These are phyloP conservation scores for Aleiodes testaceus DNA, from an alignment of 2,888 invertebrate genomes.

Conservation along the genomic window DNA sequence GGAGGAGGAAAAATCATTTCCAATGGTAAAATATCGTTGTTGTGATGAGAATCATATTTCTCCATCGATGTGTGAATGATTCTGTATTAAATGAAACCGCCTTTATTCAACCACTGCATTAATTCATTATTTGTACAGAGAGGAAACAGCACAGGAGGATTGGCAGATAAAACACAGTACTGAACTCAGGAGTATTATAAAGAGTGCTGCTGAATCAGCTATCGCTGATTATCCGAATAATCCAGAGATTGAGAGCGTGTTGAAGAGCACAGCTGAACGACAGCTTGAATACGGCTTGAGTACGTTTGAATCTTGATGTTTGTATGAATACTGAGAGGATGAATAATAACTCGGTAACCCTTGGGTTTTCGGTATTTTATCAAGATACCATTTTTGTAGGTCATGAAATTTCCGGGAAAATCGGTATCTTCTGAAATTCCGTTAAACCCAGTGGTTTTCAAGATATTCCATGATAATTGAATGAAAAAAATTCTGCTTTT, in stretches of 20 bases:
- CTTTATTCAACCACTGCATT: too few relatives aligned
- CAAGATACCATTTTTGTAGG: background rate
- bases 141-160: conserved; percentile 58
- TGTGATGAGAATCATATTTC: too few relatives aligned
- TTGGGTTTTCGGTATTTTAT: background rate
- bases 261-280: conserved; percentile 65
- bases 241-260: conserved; percentile 56
- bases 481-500: conserved; percentile 36
- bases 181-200: conserved; percentile 58
- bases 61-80: too few relatives aligned
- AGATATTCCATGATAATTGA: background rate
- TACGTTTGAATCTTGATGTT: conserved; percentile 48
- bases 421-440: too few relatives aligned
- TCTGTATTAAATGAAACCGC: too few relatives aligned
- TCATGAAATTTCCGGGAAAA: conserved; percentile 24
- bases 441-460: too few relatives aligned
- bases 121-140: conserved; percentile 51
- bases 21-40: too few relatives aligned
- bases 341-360: too few relatives aligned
- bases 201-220: conserved; percentile 59
- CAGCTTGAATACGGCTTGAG: conserved; percentile 67
- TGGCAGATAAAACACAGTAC: conserved; percentile 62
- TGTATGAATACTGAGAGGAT: background rate
- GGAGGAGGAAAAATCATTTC: background rate
- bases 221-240: conserved; percentile 59